Evolutionary conservation across 2,797 vertebrate species (phyloP).

Genomic region (Hoplostethus mediterraneus): DNA sequence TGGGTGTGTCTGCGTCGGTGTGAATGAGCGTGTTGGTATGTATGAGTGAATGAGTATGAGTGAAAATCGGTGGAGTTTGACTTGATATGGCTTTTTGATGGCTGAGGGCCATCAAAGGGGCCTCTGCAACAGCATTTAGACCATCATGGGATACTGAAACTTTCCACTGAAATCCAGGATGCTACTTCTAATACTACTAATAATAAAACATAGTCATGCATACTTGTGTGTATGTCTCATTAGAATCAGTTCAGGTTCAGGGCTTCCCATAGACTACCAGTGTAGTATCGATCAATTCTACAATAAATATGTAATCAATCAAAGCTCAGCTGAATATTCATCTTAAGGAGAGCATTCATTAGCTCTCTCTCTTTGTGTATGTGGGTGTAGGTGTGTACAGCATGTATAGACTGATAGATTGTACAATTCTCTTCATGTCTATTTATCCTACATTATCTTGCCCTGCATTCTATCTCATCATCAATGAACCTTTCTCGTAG

Average conservation of each 20-base stretch:
- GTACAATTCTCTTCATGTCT: background rate
- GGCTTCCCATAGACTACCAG: no score
- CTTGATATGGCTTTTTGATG: background rate
- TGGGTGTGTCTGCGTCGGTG: constrained; percentile 12
- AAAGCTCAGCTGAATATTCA: constrained; percentile 21
- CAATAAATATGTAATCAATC: background rate
- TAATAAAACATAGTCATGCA: no score
- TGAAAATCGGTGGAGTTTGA: background rate
- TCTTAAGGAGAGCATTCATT: constrained; percentile 27
- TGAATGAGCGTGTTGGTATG: constrained; percentile 12
- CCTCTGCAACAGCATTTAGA: no score
- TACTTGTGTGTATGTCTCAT: no score
- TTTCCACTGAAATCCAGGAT: no score
- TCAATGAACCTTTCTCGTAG: background rate
- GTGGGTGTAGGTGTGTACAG: constrained; percentile 9
- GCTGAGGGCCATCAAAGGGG: no score
- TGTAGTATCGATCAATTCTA: no score
- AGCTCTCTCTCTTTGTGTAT: background rate
- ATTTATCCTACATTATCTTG: background rate
- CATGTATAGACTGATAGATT: background rate
- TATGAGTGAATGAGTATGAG: background rate
- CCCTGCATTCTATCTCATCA: constrained; percentile 13
- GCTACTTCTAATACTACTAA: no score
- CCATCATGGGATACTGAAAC: no score
- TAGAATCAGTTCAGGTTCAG: no score